Evolutionary conservation across 2,797 vertebrate genomes (phyloP).

Genomic region (Columba guinea): DNA sequence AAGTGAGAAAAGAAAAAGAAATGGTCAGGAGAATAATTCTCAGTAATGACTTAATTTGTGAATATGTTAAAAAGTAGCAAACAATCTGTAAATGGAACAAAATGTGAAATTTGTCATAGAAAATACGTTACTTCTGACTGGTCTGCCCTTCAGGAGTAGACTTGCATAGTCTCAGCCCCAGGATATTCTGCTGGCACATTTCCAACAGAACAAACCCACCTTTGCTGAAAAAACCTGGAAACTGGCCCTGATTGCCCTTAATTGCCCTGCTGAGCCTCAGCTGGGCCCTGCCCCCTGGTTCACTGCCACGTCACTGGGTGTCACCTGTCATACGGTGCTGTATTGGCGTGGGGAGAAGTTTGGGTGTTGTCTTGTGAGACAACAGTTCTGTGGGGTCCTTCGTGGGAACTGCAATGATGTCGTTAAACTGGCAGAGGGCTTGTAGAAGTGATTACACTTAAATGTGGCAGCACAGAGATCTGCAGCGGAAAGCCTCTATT

Average conservation of each 20-base stretch:
- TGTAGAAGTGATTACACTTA: background rate
- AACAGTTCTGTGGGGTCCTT: background rate
- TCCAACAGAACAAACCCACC: background rate
- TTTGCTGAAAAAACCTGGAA: background rate
- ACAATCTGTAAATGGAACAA: background rate
- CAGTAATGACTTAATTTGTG: background rate
- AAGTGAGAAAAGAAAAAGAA: background rate
- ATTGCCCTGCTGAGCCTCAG: background rate
- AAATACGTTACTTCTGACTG: background rate
- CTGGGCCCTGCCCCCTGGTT: no score
- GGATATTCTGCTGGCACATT: accelerated
- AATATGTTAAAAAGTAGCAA: background rate
- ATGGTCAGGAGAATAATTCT: background rate
- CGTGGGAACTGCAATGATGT: background rate
- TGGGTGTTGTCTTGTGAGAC: no score
- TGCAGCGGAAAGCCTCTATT: background rate
- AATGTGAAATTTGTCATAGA: background rate
- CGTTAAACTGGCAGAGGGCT: background rate
- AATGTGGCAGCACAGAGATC: background rate
- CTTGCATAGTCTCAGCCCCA: background rate
- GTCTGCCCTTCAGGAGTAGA: accelerated
- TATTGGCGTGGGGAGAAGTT: background rate
- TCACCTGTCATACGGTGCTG: background rate
- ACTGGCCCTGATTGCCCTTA: background rate
- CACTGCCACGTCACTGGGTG: accelerated